Base-by-base conservation (phyloP, 1,140 invertebrate species). In the Melitaea cinxia region DNA sequence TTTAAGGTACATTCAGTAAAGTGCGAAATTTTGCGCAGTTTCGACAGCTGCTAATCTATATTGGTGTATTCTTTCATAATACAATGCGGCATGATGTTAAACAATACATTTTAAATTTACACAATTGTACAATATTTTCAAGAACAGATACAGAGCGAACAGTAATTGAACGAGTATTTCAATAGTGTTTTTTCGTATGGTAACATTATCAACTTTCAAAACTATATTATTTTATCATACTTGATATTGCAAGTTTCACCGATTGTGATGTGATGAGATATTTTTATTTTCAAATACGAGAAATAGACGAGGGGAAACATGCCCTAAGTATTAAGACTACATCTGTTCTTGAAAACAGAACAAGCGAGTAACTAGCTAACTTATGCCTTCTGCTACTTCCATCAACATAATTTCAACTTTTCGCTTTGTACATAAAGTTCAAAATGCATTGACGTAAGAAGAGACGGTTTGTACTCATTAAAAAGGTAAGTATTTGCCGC, bases 41-140 rank as follows among this genome's bases (percentile, higher is more conserved):
- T 49, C 35, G 68, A 73, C 72, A 73, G 72, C 65, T 73, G 64
- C 45, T 45, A 33, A 70, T 65, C 49, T 59, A 54, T 54, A 23
- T 52, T 65, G 39, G 50, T 55, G 49, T 60, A 60, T 54, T 24
- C 23, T 58, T 33, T 65, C 56, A 65, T 65, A 65, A 55, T 55
- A 65, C 45, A 28, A 60, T 54, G 64, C 57, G 64, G 64, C 64
- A 60, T 47, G 39, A 60, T 50, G 47, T 65, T 50, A 17, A 50
- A 50, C 21, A 14, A 45, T 26, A 60, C 37, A 59, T 66, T 33
- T 59, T 60, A 45, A 59, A 49, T 35, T 53, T 28, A 59, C 49
- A 59, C 52, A 28, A 57, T 35, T 42, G 28, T 49, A 56, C 57
- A 50, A 17, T 4, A 14, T 59, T 49, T 37, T 26, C 57, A 59